Conservation (phyloP, 2,113 vertebrate genomes). For the Pristiophorus japonicus region DNA sequence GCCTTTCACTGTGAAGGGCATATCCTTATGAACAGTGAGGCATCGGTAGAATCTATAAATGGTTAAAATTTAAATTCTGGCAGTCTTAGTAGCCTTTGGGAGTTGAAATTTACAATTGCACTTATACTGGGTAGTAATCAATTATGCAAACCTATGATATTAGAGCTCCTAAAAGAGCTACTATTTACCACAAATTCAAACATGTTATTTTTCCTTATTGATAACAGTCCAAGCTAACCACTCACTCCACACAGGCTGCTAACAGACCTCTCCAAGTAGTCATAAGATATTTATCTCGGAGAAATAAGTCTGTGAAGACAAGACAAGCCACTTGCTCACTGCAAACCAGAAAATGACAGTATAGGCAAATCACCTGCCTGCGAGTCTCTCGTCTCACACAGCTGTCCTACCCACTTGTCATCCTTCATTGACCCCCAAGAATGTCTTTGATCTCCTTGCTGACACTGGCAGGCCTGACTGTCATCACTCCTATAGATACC, state of each 20-base stretch:
- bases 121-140: slow-evolving; percentile 52
- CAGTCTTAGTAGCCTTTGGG: slow-evolving; percentile 45
- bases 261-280: slow-evolving; percentile 39
- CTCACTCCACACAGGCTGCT: background rate
- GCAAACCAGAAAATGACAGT: slow-evolving; percentile 44
- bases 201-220: slow-evolving; percentile 41
- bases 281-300: slow-evolving; percentile 41
- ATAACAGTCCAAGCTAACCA: background rate
- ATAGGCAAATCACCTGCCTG: slow-evolving; percentile 46
- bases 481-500: slow-evolving; percentile 35
- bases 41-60: slow-evolving; percentile 49
- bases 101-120: slow-evolving; percentile 49
- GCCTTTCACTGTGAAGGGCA: background rate
- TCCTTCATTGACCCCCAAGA: slow-evolving; percentile 43
- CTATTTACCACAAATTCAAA: slow-evolving; percentile 38
- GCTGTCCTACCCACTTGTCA: slow-evolving; percentile 38
- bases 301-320: slow-evolving; percentile 42
- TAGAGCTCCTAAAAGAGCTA: slow-evolving; percentile 42
- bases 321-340: slow-evolving; percentile 42
- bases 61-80: slow-evolving; percentile 46
- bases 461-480: slow-evolving; percentile 40
- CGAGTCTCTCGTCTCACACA: slow-evolving; percentile 36
- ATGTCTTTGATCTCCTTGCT: slow-evolving; percentile 46
- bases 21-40: slow-evolving; percentile 42
- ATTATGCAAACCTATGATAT: slow-evolving; percentile 51